Conservation (phyloP, 2,113 vertebrate genomes). For the Eurypyga helias region DNA sequence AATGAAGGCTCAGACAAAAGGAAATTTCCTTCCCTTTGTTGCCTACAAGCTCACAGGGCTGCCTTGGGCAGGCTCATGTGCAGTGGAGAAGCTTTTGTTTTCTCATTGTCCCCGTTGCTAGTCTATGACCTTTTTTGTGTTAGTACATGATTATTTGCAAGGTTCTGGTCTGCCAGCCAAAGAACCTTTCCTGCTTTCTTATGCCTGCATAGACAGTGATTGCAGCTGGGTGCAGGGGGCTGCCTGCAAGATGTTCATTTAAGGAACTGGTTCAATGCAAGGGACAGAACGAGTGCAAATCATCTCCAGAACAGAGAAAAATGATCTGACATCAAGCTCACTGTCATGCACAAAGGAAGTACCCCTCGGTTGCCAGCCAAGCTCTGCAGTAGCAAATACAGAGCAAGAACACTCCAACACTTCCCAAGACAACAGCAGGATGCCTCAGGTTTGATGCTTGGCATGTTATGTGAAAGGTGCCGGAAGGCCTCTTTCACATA, state of each 20-base stretch:
- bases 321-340: background rate
- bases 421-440: background rate
- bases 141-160: background rate
- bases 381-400: background rate
- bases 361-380: background rate
- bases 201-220: background rate
- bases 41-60: background rate
- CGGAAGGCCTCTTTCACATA: background rate
- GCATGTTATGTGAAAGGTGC: background rate
- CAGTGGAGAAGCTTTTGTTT: background rate
- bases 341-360: background rate
- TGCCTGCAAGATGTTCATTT: conserved; percentile 4
- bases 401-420: background rate
- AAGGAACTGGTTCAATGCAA: background rate
- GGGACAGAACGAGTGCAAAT: background rate
- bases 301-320: background rate
- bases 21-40: background rate
- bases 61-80: background rate
- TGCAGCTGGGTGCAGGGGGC: background rate
- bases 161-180: background rate
- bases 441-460: background rate
- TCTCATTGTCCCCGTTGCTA: background rate
- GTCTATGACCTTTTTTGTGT: background rate
- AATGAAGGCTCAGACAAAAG: background rate
- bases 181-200: background rate